phyloP scores from a whole-genome alignment of 2,888 invertebrate species.

The Drosophila anomelani region DNA sequence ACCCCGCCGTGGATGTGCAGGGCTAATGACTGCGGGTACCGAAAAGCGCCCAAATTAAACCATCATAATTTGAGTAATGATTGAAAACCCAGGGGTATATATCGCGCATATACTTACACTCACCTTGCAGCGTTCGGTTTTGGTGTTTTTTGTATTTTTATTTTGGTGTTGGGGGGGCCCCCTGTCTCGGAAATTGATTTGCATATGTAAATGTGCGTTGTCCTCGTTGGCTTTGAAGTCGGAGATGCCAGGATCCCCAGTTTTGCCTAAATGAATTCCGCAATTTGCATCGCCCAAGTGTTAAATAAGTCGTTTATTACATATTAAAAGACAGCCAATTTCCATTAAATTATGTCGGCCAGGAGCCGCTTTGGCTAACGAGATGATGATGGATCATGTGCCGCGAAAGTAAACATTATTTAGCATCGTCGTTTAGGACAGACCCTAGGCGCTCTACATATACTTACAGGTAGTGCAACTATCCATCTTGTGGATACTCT shows the following conservation, averaged over 20 bases:
- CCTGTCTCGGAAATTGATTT: constrained; percentile 56
- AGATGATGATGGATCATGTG: constrained; percentile 71
- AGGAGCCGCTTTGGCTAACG: constrained; percentile 54
- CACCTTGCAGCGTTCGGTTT: constrained; percentile 17
- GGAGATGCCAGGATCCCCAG: constrained; percentile 17
- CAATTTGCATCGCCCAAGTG: constrained; percentile 75
- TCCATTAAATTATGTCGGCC: constrained; percentile 67
- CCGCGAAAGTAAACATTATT: constrained; percentile 42
- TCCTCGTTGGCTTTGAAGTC: constrained; percentile 34
- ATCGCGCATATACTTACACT: constrained; percentile 34
- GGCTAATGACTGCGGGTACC: constrained; percentile 72
- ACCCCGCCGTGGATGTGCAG: constrained; percentile 44
- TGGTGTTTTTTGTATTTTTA: background rate
- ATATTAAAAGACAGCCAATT: constrained; percentile 76
- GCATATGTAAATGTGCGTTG: constrained; percentile 72
- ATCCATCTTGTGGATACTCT: background rate
- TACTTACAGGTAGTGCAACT: background rate
- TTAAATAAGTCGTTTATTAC: constrained; percentile 80
- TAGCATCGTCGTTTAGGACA: constrained; percentile 17
- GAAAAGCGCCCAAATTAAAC: constrained; percentile 72
- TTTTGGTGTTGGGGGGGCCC: background rate
- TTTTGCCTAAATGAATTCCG: constrained; percentile 74
- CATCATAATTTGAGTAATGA: constrained; percentile 79
- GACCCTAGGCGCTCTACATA: background rate
- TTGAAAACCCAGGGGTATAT: constrained; percentile 79